phyloP scores from a whole-genome alignment of 2,888 invertebrate species.

The Andrena dorsata region DNA sequence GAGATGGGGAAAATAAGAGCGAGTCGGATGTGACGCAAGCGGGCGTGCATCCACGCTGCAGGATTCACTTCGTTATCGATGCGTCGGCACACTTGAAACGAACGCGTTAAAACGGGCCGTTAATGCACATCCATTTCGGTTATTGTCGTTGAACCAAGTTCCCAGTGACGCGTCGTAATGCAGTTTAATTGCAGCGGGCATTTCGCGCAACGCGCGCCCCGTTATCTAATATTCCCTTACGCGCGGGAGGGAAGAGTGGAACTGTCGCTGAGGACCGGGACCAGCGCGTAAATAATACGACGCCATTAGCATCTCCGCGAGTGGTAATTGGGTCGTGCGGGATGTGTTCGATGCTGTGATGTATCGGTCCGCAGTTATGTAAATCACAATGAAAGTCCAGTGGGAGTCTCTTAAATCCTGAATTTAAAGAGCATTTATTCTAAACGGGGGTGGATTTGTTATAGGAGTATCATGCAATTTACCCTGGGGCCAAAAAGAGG shows the following conservation, averaged over 20 bases:
- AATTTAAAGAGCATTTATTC: not conserved
- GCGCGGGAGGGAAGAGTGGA: slow-evolving; percentile 3
- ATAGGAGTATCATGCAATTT: not conserved
- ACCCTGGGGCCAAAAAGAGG: not conserved
- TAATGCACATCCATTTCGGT: slow-evolving; percentile 51
- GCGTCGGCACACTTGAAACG: slow-evolving; percentile 22
- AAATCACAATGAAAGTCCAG: not conserved
- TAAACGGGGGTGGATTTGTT: not conserved
- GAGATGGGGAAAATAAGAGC: not conserved
- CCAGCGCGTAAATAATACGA: slow-evolving; percentile 43
- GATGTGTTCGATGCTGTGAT: slow-evolving; percentile 18
- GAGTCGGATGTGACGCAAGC: not conserved
- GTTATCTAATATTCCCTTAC: slow-evolving; percentile 51
- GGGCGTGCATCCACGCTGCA: not conserved
- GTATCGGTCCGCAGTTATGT: slow-evolving; percentile 4
- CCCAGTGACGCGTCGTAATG: slow-evolving; percentile 45
- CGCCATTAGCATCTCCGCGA: slow-evolving; percentile 28
- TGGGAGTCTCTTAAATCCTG: not conserved
- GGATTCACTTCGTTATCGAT: slow-evolving; percentile 19
- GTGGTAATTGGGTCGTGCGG: slow-evolving; percentile 39
- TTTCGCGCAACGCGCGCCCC: slow-evolving; percentile 36
- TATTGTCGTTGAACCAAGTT: slow-evolving; percentile 44
- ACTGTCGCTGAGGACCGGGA: slow-evolving; percentile 35
- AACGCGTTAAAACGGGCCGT: slow-evolving; percentile 24
- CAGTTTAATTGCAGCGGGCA: slow-evolving; percentile 46